Evolutionary conservation across 2,113 vertebrate species (phyloP).

Genomic region (Edolisoma coerulescens): DNA sequence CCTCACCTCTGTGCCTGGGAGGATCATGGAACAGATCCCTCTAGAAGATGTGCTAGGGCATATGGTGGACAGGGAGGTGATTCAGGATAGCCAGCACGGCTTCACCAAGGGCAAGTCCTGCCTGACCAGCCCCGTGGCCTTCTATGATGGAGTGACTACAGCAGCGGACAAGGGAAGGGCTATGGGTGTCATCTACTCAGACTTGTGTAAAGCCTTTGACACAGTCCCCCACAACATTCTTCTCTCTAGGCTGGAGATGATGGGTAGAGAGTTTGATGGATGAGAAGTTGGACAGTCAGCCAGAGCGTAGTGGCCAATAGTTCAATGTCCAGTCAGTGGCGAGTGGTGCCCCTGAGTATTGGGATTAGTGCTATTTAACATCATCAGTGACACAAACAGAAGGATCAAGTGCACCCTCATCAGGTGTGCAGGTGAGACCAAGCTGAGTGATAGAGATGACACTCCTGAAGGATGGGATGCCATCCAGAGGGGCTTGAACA

Average conservation of each 20-base stretch:
- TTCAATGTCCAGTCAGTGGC: not conserved
- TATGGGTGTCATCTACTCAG: not conserved
- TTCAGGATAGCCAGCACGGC: not conserved
- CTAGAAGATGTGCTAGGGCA: not conserved
- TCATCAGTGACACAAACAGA: not conserved
- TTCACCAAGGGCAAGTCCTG: not conserved
- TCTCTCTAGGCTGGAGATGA: not conserved
- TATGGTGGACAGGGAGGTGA: not conserved
- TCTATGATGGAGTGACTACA: not conserved
- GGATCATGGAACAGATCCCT: not conserved
- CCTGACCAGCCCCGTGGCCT: not conserved
- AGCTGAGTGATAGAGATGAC: not conserved
- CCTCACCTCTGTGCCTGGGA: not conserved
- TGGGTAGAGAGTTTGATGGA: not conserved
- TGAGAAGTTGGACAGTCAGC: not conserved
- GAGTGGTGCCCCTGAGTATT: not conserved
- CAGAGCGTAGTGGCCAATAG: not conserved
- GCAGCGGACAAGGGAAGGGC: not conserved
- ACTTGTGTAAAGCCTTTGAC: not conserved
- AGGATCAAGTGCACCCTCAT: not conserved
- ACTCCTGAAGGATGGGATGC: not conserved
- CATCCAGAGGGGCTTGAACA: not conserved
- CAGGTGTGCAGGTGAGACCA: not conserved
- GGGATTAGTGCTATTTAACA: not conserved
- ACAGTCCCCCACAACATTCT: not conserved